A percentile compares a stretch with the other conserved stretches of the same genome.
Conservation (phyloP, 2,113 vertebrate species). For the Thamnophis sirtalis region DNA sequence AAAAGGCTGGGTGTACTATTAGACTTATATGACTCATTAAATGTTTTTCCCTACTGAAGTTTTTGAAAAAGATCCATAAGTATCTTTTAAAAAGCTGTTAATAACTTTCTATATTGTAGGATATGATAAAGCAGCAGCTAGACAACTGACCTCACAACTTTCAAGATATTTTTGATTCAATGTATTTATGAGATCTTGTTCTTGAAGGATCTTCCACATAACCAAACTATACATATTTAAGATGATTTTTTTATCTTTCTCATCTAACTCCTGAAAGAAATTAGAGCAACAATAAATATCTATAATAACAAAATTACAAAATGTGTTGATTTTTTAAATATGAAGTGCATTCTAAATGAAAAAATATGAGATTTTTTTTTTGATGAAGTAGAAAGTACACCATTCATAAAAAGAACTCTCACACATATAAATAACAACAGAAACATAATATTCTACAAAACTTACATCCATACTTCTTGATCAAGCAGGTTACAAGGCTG, state of each 20-base stretch:
- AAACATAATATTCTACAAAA: background rate
- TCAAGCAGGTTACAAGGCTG: background rate
- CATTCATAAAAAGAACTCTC: background rate
- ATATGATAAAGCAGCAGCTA: background rate
- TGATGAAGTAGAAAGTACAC: background rate
- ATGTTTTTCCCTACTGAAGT: background rate
- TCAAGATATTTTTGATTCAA: conserved; percentile 62
- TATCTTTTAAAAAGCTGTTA: background rate
- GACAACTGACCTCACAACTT: conserved; percentile 65
- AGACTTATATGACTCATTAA: background rate
- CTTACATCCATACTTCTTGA: background rate
- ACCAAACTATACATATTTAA: conserved; percentile 58
- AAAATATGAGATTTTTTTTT: background rate
- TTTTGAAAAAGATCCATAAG: background rate
- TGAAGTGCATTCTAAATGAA: background rate
- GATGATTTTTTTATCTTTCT: conserved; percentile 64
- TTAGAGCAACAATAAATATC: background rate
- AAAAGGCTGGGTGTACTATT: background rate
- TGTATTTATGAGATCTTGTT: conserved; percentile 61
- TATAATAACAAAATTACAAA: background rate
- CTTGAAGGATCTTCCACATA: conserved; percentile 54
- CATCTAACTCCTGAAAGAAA: conserved; percentile 65
- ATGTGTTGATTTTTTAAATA: background rate
- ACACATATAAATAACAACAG: background rate
- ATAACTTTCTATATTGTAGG: background rate